A percentile compares a stretch with the other conserved stretches of the same genome.
Evolutionary conservation across 2,888 invertebrate species (phyloP).

Genomic region (Drosophila colorata): DNA sequence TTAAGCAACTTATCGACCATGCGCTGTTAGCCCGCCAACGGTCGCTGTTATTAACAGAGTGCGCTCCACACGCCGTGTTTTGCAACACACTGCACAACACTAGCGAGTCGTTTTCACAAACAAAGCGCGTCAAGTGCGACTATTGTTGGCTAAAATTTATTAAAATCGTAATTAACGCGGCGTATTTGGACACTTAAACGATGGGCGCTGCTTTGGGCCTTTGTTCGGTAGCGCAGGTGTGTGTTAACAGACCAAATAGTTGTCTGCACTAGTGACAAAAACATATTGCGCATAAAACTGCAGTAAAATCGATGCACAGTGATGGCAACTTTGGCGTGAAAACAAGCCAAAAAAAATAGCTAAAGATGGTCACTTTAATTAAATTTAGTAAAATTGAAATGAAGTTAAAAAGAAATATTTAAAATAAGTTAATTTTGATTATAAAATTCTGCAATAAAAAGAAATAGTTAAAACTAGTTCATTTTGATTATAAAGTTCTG

Average conservation of each 20-base stretch:
- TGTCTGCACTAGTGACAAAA: background rate
- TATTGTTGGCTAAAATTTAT: conserved; percentile 13
- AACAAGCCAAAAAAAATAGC: conserved; percentile 14
- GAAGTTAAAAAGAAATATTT: background rate
- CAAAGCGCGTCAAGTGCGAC: conserved; percentile 36
- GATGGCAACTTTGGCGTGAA: conserved; percentile 22
- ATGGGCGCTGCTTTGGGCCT: conserved; percentile 84
- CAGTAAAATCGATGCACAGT: conserved; percentile 45
- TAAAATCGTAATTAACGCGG: conserved; percentile 34
- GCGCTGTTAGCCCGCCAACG: conserved; percentile 11
- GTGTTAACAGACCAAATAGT: conserved; percentile 4
- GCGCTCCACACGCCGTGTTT: conserved; percentile 5
- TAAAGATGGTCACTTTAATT: background rate
- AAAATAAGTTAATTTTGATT: background rate
- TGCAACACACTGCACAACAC: conserved; percentile 17
- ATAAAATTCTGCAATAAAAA: background rate
- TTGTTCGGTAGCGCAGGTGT: conserved; percentile 84
- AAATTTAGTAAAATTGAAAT: background rate
- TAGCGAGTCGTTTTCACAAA: conserved; percentile 35
- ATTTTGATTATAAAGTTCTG: background rate
- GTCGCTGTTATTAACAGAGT: conserved; percentile 33
- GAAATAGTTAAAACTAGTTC: background rate
- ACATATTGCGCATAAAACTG: conserved; percentile 49
- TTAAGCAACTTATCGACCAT: conserved; percentile 24
- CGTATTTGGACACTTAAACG: conserved; percentile 4